Percentiles rank a stretch among this genome's conserved stretches.
Evolutionary conservation across 2,113 vertebrate species (phyloP).

Genomic region (Xenopus borealis): DNA sequence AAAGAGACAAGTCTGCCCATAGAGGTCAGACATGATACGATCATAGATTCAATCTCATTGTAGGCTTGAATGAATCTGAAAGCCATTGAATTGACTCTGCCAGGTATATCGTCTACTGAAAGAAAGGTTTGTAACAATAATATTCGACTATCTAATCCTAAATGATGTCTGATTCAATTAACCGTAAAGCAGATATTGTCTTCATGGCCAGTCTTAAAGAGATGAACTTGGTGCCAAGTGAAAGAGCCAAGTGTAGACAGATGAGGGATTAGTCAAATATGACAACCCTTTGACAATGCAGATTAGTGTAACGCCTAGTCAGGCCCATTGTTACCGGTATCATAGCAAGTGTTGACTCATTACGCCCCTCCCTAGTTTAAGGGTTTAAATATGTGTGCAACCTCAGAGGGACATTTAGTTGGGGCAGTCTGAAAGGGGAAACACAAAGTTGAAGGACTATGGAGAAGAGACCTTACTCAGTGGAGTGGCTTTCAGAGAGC

Average conservation of each 20-base stretch:
- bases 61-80: too few species aligned
- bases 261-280: constrained; percentile 57
- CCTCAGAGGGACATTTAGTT: background rate
- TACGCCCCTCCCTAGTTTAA: constrained; percentile 18
- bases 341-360: constrained; percentile 51
- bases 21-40: too few species aligned
- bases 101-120: background rate
- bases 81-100: background rate
- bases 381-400: constrained; percentile 47
- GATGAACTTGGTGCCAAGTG: constrained; percentile 56
- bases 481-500: constrained; percentile 80
- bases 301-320: constrained; percentile 54
- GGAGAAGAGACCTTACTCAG: constrained; percentile 62
- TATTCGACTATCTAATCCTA: constrained; percentile 15
- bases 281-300: constrained; percentile 57
- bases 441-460: background rate
- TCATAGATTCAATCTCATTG: background rate
- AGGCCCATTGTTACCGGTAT: constrained; percentile 51
- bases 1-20: too few species aligned
- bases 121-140: constrained; percentile 19
- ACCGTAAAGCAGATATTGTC: background rate
- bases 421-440: background rate
- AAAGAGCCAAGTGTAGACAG: constrained; percentile 45
- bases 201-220: background rate
- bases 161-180: constrained; percentile 25